Evolutionary conservation across 1,140 invertebrate species (phyloP).

Genomic region (Odontomachus brunneus): DNA sequence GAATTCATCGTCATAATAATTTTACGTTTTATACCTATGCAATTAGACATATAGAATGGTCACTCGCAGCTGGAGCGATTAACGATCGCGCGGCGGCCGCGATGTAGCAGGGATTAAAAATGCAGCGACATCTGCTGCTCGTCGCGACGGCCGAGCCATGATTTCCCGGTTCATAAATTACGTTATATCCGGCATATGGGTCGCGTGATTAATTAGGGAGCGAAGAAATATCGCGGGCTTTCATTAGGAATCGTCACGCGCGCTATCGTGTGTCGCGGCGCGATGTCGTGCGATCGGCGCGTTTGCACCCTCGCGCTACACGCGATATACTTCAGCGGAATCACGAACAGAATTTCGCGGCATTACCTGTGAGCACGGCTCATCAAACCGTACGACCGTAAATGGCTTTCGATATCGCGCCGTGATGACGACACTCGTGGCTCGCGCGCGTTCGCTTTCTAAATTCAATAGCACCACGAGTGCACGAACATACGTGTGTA

Average conservation of each 20-base stretch:
- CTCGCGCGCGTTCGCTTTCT: background rate
- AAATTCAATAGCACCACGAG: conserved; percentile 7
- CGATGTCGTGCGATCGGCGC: conserved; percentile 23
- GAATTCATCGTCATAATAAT: no score
- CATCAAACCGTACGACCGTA: conserved; percentile 5
- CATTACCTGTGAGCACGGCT: conserved; percentile 11
- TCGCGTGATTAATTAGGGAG: conserved; percentile 26
- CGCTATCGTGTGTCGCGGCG: conserved; percentile 23
- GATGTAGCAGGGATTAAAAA: background rate
- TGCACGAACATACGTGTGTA: no score
- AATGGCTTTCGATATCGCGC: conserved; percentile 2
- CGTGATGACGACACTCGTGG: background rate
- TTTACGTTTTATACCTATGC: no score
- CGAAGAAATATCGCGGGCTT: conserved; percentile 31
- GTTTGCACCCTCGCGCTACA: conserved; percentile 42
- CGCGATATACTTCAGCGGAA: background rate
- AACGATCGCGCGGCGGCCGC: no score
- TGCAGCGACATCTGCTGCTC: background rate
- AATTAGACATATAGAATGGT: no score
- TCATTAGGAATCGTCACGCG: conserved; percentile 8
- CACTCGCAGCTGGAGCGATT: no score
- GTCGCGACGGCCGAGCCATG: background rate
- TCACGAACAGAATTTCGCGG: conserved; percentile 5
- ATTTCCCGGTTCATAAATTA: conserved; percentile 17
- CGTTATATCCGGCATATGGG: conserved; percentile 3